These are phyloP conservation scores for Odocoileus virginianus DNA, from an alignment of 2,113 vertebrate species.

Conservation along the genomic window DNA sequence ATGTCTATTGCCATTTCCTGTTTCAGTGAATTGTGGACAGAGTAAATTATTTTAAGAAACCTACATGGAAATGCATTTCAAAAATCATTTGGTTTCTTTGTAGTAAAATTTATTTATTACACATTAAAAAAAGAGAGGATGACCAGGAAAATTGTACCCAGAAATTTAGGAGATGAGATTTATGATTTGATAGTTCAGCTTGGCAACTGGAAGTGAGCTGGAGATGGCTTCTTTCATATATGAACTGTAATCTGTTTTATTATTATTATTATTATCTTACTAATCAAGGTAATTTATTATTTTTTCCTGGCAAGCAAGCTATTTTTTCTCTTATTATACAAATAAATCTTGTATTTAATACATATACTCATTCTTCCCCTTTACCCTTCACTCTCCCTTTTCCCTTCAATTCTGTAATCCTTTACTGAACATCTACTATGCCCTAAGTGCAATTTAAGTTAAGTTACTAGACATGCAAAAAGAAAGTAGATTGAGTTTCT, in stretches of 20 bases:
- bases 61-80: constrained; percentile 20
- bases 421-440: background rate
- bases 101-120: background rate
- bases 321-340: constrained; percentile 15
- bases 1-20: constrained; percentile 41
- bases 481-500: background rate
- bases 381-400: background rate
- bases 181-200: background rate
- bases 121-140: background rate
- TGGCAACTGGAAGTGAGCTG: background rate
- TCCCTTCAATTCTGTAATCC: background rate
- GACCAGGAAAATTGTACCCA: background rate
- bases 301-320: background rate
- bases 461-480: background rate
- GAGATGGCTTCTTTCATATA: background rate
- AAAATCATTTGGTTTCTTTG: constrained; percentile 15
- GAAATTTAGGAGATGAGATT: constrained; percentile 8
- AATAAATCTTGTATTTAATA: background rate
- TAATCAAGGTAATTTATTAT: background rate
- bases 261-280: constrained; percentile 14
- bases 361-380: background rate
- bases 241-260: background rate
- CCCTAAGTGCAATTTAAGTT: background rate
- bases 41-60: constrained; percentile 51
- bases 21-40: constrained; percentile 42